Evolutionary conservation across 2,797 vertebrate genomes (phyloP).

Genomic region (Parauchenoglanis ngamensis): DNA sequence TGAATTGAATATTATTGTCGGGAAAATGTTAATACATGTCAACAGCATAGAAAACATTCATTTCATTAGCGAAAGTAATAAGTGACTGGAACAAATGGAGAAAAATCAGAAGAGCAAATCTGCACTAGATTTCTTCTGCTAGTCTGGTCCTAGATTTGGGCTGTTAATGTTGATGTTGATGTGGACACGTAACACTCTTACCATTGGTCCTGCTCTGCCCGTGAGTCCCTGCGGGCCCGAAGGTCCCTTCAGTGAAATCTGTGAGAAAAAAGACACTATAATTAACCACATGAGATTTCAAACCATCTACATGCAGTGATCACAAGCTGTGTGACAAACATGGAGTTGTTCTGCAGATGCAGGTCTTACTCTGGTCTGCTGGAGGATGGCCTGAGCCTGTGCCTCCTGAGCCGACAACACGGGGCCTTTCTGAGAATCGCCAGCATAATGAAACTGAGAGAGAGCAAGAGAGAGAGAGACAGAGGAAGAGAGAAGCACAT

Average conservation of each 20-base stretch:
- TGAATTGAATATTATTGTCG: neutral
- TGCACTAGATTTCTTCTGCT: neutral
- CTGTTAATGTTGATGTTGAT: neutral
- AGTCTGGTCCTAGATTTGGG: neutral
- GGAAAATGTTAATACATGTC: neutral
- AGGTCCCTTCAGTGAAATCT: conserved; percentile 88
- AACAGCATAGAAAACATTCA: neutral
- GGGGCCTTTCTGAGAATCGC: conserved; percentile 84
- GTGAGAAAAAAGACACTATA: conserved; percentile 31
- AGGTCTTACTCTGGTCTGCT: conserved; percentile 82
- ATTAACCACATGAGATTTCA: conserved; percentile 1
- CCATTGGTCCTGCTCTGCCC: conserved; percentile 84
- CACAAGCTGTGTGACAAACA: neutral
- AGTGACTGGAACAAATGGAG: neutral
- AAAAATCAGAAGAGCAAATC: neutral
- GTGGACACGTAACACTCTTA: conserved; percentile 65
- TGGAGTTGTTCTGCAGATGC: neutral
- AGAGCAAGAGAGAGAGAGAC: neutral
- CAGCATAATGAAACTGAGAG: conserved; percentile 82
- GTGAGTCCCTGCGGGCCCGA: conserved; percentile 83
- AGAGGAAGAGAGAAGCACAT: neutral
- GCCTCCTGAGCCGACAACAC: conserved; percentile 86
- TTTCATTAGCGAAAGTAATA: neutral
- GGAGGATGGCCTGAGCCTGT: conserved; percentile 88
- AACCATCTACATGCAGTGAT: neutral